phyloP scores from a whole-genome alignment of 2,888 invertebrate species.

The Drosophila heteroneura region DNA sequence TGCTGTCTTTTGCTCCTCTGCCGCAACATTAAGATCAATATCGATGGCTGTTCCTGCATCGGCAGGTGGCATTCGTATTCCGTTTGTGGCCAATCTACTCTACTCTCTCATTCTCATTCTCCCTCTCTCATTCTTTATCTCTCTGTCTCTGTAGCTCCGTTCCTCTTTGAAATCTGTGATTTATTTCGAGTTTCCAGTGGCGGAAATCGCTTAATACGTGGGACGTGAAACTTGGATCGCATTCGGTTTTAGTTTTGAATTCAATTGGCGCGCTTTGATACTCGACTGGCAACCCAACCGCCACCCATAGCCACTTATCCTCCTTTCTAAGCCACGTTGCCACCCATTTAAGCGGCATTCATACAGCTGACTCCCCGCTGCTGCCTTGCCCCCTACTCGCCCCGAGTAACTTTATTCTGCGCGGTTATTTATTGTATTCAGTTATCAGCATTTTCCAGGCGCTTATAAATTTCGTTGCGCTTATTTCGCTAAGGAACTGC shows the following conservation, averaged over 20 bases:
- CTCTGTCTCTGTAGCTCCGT: neutral
- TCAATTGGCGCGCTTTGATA: slow-evolving; percentile 67
- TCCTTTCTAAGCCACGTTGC: neutral
- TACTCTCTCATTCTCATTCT: neutral
- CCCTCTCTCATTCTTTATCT: neutral
- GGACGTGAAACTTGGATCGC: slow-evolving; percentile 50
- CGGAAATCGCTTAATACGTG: slow-evolving; percentile 66
- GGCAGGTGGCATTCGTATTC: slow-evolving; percentile 70
- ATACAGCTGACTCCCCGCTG: slow-evolving; percentile 36
- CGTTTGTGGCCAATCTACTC: neutral
- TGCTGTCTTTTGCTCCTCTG: slow-evolving; percentile 41
- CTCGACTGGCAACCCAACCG: slow-evolving; percentile 10
- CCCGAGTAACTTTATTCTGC: neutral
- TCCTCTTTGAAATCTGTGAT: slow-evolving; percentile 45
- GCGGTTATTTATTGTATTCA: slow-evolving; percentile 72
- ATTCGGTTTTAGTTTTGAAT: slow-evolving; percentile 51
- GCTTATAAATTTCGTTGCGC: slow-evolving; percentile 65
- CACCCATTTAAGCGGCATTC: slow-evolving; percentile 38
- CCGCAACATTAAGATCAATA: slow-evolving; percentile 73
- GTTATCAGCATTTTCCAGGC: slow-evolving; percentile 72
- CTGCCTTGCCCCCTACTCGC: slow-evolving; percentile 4
- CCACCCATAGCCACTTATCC: neutral
- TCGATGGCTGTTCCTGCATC: slow-evolving; percentile 44
- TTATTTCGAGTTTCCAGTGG: slow-evolving; percentile 63
- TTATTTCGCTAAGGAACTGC: slow-evolving; percentile 68